These are phyloP conservation scores for Myopa tessellatipennis DNA, from an alignment of 2,888 invertebrate genomes.

Conservation along the genomic window DNA sequence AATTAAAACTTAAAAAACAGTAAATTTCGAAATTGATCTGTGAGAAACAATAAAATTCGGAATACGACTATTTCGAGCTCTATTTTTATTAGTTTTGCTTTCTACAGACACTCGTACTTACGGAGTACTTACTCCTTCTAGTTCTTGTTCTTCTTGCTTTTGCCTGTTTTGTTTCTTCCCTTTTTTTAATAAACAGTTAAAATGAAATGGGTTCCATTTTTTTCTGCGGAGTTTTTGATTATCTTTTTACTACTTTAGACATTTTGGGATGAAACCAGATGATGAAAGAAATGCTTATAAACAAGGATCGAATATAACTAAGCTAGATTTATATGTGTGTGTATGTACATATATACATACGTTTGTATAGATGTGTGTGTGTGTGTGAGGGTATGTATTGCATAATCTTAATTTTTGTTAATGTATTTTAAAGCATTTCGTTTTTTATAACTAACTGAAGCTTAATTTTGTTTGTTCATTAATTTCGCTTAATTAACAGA, in stretches of 20 bases:
- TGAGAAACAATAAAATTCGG: slow-evolving; percentile 9
- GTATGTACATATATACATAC: slow-evolving; percentile 11
- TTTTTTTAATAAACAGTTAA: background rate
- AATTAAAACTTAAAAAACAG: slow-evolving; percentile 35
- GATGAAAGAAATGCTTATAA: slow-evolving; percentile 23
- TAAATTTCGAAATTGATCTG: slow-evolving; percentile 1
- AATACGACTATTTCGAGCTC: background rate
- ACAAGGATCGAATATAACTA: slow-evolving; percentile 31
- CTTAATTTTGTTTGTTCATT: slow-evolving; percentile 37
- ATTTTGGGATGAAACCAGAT: slow-evolving; percentile 28
- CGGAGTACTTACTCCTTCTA: no score
- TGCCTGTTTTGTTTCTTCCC: background rate
- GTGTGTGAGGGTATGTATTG: slow-evolving; percentile 19
- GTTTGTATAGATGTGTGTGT: slow-evolving; percentile 10
- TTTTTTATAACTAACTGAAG: slow-evolving; percentile 39
- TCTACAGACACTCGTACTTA: no score
- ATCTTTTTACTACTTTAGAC: background rate
- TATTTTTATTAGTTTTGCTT: no score
- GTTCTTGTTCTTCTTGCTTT: background rate
- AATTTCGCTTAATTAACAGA: slow-evolving; percentile 30
- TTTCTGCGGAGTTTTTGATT: background rate
- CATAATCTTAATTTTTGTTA: slow-evolving; percentile 30
- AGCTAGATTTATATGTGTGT: slow-evolving; percentile 27
- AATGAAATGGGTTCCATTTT: background rate
- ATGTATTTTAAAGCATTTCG: slow-evolving; percentile 35